Evolutionary conservation across 1,140 invertebrate species (phyloP), one percentile per base, ranked within the genome.

Genomic region (Probaryconus sp.): DNA sequence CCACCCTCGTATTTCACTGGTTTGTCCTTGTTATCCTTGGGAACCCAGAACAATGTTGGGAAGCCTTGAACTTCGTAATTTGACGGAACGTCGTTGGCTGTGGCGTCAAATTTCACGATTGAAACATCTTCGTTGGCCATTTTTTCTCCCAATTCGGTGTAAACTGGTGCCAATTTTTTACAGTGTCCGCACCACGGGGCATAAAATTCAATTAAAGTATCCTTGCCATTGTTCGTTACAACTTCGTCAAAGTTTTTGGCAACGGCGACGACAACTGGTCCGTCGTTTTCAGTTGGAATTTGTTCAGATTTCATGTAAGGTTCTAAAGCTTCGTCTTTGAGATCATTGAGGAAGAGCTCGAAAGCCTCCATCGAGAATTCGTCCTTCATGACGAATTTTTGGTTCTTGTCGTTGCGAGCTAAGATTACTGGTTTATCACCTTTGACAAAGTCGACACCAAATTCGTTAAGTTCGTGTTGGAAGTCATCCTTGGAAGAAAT

Each of bases 141-240:
- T 91, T 97, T 97, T 61, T 94, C 93, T 38, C 95, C 98, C 18
- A 99, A 88, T 88, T 99, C 97, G 63, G 98, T 97, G 87, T 91
- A 99, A 38, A 96, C 91, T 16, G 98, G 98, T 1, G 96, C 92
- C 10, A 99, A 89, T 85, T 96, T 96, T 88, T 98, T 98, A 89
- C 98, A 99, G 82, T 99, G 98, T 71, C 98, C 98, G 87, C 98
- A 99, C 97, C 97, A 99, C 0, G 97, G 97, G 21, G 97, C 97
- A 88, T 99, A 99, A 88, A 99, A 99, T 87, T 99, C 97, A 72
- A 99, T 92, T 3, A 99, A 89, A 2, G 96, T 96, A 88, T 99
- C 98, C 83, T 97, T 96, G 17, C 90, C 93, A 76, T 94, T 94
- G 82, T 99, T 94, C 4, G 91, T 94, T 0, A 99, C 96, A 38